Evolutionary conservation across 1,140 invertebrate genomes (phyloP).

Genomic region (Dolichoris vasculosae): DNA sequence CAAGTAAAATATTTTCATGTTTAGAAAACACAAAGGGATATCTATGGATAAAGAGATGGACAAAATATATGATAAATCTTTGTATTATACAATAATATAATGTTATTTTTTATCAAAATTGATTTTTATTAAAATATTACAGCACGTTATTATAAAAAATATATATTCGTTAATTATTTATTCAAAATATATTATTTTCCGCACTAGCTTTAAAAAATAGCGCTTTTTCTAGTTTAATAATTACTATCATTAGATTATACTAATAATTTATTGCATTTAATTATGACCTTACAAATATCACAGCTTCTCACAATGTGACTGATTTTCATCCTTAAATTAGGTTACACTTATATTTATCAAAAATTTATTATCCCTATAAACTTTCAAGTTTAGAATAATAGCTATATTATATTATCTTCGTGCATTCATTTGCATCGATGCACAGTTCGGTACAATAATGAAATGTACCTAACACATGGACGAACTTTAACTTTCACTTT

Average conservation of each 20-base stretch:
- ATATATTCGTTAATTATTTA: neutral
- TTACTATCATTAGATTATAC: neutral
- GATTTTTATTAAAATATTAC: neutral
- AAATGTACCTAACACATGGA: conserved; percentile 3
- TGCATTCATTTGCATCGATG: neutral
- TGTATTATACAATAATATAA: neutral
- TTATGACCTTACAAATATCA: neutral
- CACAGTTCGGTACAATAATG: neutral
- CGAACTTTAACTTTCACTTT: conserved; percentile 31
- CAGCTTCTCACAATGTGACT: neutral
- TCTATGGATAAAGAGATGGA: neutral
- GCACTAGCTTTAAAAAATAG: neutral
- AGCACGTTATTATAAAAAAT: neutral
- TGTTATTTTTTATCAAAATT: neutral
- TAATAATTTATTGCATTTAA: neutral
- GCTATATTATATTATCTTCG: neutral
- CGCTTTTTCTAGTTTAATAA: neutral
- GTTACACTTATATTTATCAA: conserved; percentile 15
- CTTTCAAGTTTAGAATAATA: conserved; percentile 17
- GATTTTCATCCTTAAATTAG: neutral
- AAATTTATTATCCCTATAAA: neutral
- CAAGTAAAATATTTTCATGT: neutral
- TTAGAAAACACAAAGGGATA: neutral
- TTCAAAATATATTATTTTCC: neutral
- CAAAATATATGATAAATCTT: neutral